Base-by-base conservation (phyloP, 2,797 vertebrate species). In the Tragopan temminckii region DNA sequence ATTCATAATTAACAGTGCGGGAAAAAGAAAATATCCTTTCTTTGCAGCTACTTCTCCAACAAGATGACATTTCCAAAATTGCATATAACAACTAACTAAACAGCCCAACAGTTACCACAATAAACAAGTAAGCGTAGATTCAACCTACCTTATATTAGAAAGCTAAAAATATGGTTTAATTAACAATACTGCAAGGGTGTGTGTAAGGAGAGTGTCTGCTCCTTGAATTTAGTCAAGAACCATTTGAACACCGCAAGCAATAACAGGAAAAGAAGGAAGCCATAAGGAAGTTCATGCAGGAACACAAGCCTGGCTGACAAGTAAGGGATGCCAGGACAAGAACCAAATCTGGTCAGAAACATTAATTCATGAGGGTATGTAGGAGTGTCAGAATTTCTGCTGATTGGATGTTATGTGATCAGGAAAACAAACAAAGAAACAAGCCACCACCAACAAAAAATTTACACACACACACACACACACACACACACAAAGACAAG, bases 71-170 rank as follows among this genome's bases (percentile, higher is more conserved):
- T 38, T 35, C 3, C 3, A 64, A 40, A 58, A 61, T 50, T 36
- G 13, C 50, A 52, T 52, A 29, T 42, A 77, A 11, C 46, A 83
- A 43, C 4, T 31, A 83, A 45, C 2, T n/a, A 1, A 40, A 58
- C 6, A 43, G 11, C 1, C 7, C 4, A 27, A 27, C 1, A 52
- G 2, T 38, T 58, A 33, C 7, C 0, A 1, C 10, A 57, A 64
- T 16, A 83, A 78, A 53, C 1, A 6, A 62, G 25, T 33, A 82
- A 80, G 48, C 7, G 1, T 67, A 55, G 13, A 16, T 35, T 31
- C 5, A 23, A 46, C 4, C 9, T 53, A 57, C 1, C 31, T 58
- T 7, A 66, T 35, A 57, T 14, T 35, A 63, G 71, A 45, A 29
- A 7, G 55, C 29, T 19, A 59, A 35, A 38, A 78, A 31, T 12